These are phyloP conservation scores for Podiceps cristatus DNA, from an alignment of 2,113 vertebrate genomes.

Conservation along the genomic window DNA sequence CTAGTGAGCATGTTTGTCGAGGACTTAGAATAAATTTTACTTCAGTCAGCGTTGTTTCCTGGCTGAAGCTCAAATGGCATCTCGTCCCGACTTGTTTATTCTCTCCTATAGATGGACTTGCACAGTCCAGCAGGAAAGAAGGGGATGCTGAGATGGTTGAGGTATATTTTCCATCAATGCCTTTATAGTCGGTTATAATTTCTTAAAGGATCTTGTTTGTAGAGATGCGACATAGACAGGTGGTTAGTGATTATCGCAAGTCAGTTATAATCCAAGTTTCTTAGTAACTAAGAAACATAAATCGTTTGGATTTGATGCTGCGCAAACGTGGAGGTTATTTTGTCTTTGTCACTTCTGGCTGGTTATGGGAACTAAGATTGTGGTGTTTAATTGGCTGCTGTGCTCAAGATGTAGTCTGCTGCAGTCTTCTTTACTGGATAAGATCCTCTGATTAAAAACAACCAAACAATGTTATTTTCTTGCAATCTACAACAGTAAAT, in stretches of 20 bases:
- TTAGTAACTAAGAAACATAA: not conserved
- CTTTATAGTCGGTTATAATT: not conserved
- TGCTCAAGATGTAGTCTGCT: not conserved
- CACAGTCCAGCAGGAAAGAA: not conserved
- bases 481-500: not conserved
- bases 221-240: not conserved
- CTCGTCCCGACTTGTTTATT: not conserved
- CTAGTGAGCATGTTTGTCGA: not conserved
- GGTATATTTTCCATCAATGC: not conserved
- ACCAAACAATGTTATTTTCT: not conserved
- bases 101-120: not conserved
- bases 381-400: not conserved
- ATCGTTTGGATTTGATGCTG: not conserved
- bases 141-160: no score
- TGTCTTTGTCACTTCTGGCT: not conserved
- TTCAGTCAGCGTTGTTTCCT: not conserved
- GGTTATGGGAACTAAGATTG: not conserved
- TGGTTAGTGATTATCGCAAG: not conserved
- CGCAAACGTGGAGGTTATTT: not conserved
- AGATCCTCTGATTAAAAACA: not conserved
- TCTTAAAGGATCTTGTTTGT: not conserved
- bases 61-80: not conserved
- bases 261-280: not conserved
- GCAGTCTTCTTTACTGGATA: not conserved
- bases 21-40: not conserved